Conservation (phyloP, 2,888 invertebrate species). For the Caenorhabditis parvicauda region DNA sequence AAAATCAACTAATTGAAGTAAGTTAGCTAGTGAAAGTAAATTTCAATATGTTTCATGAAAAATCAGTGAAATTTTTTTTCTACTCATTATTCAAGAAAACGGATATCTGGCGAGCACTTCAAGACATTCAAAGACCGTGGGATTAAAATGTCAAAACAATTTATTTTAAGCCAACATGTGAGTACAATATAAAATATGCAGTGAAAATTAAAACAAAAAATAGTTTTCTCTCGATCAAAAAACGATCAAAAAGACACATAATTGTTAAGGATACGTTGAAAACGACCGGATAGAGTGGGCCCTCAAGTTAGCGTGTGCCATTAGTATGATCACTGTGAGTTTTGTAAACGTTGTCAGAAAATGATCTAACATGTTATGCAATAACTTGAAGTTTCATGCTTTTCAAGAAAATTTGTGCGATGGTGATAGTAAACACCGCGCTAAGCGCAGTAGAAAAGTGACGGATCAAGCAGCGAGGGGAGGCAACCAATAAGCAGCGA, state of each 20-base stretch:
- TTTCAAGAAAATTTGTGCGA: too few species aligned
- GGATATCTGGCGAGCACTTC: too few species aligned
- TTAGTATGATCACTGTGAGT: conserved; percentile 64
- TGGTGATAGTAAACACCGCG: too few species aligned
- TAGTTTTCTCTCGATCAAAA: background rate
- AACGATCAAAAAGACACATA: background rate
- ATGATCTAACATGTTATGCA: too few species aligned
- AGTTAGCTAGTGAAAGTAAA: too few species aligned
- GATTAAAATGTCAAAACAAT: background rate
- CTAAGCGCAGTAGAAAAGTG: too few species aligned
- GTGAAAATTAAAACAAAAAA: background rate
- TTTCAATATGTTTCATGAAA: conserved; percentile 1
- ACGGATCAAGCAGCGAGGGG: too few species aligned
- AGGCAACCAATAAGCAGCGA: too few species aligned
- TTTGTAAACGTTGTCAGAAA: conserved; percentile 1
- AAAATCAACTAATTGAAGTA: too few species aligned
- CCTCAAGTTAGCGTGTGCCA: conserved; percentile 47
- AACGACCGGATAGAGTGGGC: conserved; percentile 34
- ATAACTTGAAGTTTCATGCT: too few species aligned
- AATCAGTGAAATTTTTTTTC: too few species aligned
- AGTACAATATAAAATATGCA: background rate
- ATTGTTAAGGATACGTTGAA: conserved; percentile 38
- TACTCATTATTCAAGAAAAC: too few species aligned
- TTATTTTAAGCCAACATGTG: background rate
- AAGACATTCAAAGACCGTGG: background rate